These are phyloP conservation scores for Petrolisthes manimaculis DNA, from an alignment of 2,888 invertebrate genomes.

Conservation along the genomic window DNA sequence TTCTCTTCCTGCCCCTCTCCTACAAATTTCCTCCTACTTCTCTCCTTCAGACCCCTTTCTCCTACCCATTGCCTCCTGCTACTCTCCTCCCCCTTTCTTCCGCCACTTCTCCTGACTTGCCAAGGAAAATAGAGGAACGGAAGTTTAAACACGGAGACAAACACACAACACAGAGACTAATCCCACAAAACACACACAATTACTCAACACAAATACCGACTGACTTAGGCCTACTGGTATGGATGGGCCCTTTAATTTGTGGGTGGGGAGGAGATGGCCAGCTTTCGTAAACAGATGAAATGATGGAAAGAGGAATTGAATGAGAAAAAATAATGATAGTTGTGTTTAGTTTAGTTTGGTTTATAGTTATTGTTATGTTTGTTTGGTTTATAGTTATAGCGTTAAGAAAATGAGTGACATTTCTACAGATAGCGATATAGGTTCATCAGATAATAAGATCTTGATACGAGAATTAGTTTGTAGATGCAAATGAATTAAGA, in stretches of 20 bases:
- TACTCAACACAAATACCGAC: slow-evolving; percentile 15
- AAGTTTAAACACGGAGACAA: neutral
- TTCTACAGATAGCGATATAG: too few relatives aligned
- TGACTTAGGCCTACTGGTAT: slow-evolving; percentile 16
- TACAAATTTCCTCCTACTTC: neutral
- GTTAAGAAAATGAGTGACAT: too few relatives aligned
- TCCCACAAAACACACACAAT: slow-evolving; percentile 28
- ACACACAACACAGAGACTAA: slow-evolving; percentile 9
- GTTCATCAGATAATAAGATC: too few relatives aligned
- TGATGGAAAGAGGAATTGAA: too few relatives aligned
- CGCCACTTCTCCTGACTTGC: neutral
- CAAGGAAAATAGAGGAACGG: neutral
- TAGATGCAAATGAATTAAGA: too few relatives aligned
- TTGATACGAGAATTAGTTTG: too few relatives aligned
- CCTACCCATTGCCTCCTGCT: neutral
- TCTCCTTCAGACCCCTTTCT: neutral
- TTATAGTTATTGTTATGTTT: too few relatives aligned
- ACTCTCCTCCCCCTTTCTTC: neutral
- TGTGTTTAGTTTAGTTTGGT: too few relatives aligned
- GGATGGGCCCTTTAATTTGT: neutral
- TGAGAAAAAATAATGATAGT: too few relatives aligned
- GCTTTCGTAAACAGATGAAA: too few relatives aligned
- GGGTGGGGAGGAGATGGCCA: neutral
- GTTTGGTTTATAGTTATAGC: too few relatives aligned
- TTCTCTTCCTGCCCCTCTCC: neutral